Percentiles rank a stretch among this genome's conserved stretches.
phyloP scores from a whole-genome alignment of 1,140 invertebrate species.

The Neodiprion lecontei region DNA sequence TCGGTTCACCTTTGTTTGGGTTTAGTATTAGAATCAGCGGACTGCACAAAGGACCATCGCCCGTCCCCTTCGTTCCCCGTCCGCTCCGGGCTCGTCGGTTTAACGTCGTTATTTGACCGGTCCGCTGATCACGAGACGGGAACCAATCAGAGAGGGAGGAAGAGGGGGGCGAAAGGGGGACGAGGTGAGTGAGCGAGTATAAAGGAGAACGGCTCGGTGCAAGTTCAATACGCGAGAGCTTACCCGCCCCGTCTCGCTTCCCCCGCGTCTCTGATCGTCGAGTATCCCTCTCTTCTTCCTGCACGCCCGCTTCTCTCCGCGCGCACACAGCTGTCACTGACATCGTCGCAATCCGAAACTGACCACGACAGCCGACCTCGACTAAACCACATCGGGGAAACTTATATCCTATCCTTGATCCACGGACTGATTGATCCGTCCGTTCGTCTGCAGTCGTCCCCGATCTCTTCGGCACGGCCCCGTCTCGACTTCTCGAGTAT shows the following conservation, averaged over 20 bases:
- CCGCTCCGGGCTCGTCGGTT: not conserved
- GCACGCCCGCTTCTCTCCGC: slow-evolving; percentile 31
- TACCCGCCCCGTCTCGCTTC: not conserved
- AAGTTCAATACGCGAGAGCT: slow-evolving; percentile 56
- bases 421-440: slow-evolving; percentile 61
- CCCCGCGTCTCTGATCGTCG: no score
- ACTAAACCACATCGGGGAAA: slow-evolving; percentile 53
- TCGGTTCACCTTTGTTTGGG: slow-evolving; percentile 2
- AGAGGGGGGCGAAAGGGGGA: slow-evolving; percentile 6
- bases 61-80: not conserved
- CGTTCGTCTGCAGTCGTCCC: slow-evolving; percentile 47
- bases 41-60: slow-evolving; percentile 1
- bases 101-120: slow-evolving; percentile 8
- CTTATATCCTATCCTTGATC: slow-evolving; percentile 47
- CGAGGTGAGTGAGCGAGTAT: slow-evolving; percentile 52
- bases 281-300: no score
- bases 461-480: slow-evolving; percentile 39
- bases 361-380: slow-evolving; percentile 58
- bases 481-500: no score
- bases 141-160: slow-evolving; percentile 19
- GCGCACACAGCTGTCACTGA: slow-evolving; percentile 57
- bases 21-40: slow-evolving; percentile 2
- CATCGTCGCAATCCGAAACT: slow-evolving; percentile 61
- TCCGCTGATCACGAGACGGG: slow-evolving; percentile 6
- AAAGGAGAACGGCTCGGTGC: slow-evolving; percentile 58